Conservation (phyloP, 2,113 vertebrate genomes). For the Varanus salvator region DNA sequence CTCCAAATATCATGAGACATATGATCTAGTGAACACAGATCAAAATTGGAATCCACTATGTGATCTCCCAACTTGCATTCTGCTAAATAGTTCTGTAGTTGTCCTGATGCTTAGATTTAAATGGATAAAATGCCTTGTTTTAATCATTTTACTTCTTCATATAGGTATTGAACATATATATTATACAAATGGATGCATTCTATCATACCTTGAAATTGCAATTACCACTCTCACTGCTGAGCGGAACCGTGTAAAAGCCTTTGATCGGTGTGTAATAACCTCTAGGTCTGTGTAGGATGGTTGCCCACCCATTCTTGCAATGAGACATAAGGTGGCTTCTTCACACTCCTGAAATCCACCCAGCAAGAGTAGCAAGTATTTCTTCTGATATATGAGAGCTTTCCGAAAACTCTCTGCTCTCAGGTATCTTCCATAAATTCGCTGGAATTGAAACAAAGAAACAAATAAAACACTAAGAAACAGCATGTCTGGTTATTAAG, state of each 20-base stretch:
- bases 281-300: slow-evolving; percentile 80
- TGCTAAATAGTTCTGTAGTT: neutral
- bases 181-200: neutral
- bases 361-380: slow-evolving; percentile 93
- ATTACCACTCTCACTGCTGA: slow-evolving; percentile 90
- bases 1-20: neutral
- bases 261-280: slow-evolving; percentile 75
- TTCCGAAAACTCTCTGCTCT: slow-evolving; percentile 96
- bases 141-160: neutral
- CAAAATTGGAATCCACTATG: neutral
- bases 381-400: slow-evolving; percentile 98
- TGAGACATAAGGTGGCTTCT: slow-evolving; percentile 89
- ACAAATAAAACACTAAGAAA: slow-evolving; percentile 31
- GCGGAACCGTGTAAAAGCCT: slow-evolving; percentile 89
- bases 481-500: neutral
- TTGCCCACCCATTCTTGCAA: slow-evolving; percentile 89
- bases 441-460: slow-evolving; percentile 73
- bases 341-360: slow-evolving; percentile 97
- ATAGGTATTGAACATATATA: neutral
- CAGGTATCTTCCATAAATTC: slow-evolving; percentile 93
- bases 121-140: neutral
- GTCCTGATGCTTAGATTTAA: neutral
- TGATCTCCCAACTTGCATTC: neutral
- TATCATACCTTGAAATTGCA: slow-evolving; percentile 89
- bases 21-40: neutral